Evolutionary conservation across 2,113 vertebrate genomes (phyloP).

Genomic region (Acinonyx jubatus): DNA sequence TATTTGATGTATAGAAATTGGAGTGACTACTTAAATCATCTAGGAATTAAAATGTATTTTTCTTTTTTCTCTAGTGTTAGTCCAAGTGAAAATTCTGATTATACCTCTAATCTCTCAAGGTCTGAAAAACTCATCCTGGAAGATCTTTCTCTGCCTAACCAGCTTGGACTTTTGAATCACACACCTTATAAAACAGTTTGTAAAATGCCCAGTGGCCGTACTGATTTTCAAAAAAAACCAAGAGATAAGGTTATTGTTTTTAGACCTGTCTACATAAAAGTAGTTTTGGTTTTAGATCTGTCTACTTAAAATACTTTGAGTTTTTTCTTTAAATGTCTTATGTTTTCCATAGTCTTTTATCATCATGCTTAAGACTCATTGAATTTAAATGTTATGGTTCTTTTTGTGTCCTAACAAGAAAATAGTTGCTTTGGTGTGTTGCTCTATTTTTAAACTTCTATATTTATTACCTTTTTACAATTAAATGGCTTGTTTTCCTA

Average conservation of each 20-base stretch:
- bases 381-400: conserved; percentile 15
- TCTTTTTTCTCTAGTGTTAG: conserved; percentile 71
- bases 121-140: conserved; percentile 79
- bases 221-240: conserved; percentile 76
- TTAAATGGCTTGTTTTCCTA: conserved; percentile 38
- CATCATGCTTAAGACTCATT: not conserved
- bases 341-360: conserved; percentile 41
- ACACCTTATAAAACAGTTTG: conserved; percentile 68
- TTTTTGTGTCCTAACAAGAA: conserved; percentile 32
- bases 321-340: conserved; percentile 42
- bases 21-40: conserved; percentile 38
- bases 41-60: conserved; percentile 56
- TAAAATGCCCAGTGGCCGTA: conserved; percentile 55
- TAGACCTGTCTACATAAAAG: conserved; percentile 34
- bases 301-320: conserved; percentile 38
- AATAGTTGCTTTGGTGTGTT: conserved; percentile 8
- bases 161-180: conserved; percentile 62
- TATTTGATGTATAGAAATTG: conserved; percentile 40
- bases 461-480: conserved; percentile 39
- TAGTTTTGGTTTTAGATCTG: not conserved
- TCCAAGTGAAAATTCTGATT: conserved; percentile 68
- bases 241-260: conserved; percentile 81
- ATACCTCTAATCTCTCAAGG: conserved; percentile 59
- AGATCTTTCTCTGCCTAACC: conserved; percentile 79
- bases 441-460: conserved; percentile 6